phyloP scores from a whole-genome alignment of 2,113 vertebrate species.

The Coracopsis vasa region DNA sequence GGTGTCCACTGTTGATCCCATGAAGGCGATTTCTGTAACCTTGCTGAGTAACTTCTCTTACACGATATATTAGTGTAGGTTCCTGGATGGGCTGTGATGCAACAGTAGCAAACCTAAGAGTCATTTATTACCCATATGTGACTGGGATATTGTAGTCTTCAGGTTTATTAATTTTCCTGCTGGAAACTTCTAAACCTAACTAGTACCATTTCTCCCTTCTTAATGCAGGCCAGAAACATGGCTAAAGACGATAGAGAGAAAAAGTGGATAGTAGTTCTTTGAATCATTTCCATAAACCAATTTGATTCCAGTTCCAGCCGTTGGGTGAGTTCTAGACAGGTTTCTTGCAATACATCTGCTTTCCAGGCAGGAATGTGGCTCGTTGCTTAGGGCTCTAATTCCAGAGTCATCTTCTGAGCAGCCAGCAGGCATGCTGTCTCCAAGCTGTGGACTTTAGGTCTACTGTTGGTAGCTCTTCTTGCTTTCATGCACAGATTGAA shows the following conservation, averaged over 20 bases:
- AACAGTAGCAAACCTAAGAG: neutral
- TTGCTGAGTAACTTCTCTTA: neutral
- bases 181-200: neutral
- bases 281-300: neutral
- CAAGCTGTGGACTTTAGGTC: neutral
- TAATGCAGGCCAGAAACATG: neutral
- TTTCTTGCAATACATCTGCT: neutral
- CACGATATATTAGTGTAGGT: fast-evolving
- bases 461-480: neutral
- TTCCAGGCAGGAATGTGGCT: neutral
- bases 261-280: neutral
- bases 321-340: neutral
- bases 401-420: neutral
- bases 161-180: neutral
- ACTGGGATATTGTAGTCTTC: neutral
- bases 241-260: neutral
- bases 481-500: neutral
- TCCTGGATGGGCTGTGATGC: neutral
- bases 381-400: neutral
- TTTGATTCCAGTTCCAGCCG: neutral
- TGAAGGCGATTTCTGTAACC: neutral
- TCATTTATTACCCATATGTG: neutral
- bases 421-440: neutral
- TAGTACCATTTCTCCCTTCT: neutral
- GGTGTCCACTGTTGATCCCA: fast-evolving